A percentile compares a stretch with the other conserved stretches of the same genome.
Conservation (phyloP, 2,797 vertebrate species). For the Channa striata region DNA sequence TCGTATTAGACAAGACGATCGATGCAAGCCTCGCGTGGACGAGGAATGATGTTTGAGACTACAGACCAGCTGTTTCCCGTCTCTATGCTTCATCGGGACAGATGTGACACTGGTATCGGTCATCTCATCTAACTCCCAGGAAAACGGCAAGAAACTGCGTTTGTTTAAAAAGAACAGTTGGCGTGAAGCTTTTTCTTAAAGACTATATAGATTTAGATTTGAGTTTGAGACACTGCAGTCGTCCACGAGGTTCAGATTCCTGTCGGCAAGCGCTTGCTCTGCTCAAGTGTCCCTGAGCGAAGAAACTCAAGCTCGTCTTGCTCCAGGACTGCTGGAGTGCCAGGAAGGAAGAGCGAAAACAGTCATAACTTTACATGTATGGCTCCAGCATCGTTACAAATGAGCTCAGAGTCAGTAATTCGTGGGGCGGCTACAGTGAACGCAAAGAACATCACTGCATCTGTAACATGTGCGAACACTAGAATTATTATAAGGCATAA, state of each 20-base stretch:
- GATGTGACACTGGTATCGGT: too few relatives aligned
- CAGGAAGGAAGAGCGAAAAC: constrained; percentile 22
- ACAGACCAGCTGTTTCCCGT: too few relatives aligned
- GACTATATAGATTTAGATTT: not conserved
- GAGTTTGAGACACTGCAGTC: not conserved
- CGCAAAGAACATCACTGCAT: constrained; percentile 23
- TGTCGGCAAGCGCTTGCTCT: not conserved
- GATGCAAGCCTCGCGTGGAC: not conserved
- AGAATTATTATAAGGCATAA: constrained; percentile 28
- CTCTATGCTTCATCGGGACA: too few relatives aligned
- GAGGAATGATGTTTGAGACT: too few relatives aligned
- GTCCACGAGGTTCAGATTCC: not conserved
- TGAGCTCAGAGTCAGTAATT: constrained; percentile 13
- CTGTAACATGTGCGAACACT: constrained; percentile 43
- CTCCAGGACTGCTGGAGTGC: constrained; percentile 1
- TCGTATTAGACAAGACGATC: not conserved
- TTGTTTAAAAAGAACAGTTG: too few relatives aligned
- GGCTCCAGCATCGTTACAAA: constrained; percentile 3
- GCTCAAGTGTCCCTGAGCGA: constrained; percentile 34
- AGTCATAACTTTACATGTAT: not conserved
- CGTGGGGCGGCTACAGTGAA: not conserved
- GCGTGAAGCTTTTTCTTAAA: not conserved
- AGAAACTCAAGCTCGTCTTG: constrained; percentile 19
- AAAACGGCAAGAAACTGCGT: too few relatives aligned
- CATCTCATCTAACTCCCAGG: too few relatives aligned